Percentiles rank a stretch among this genome's conserved stretches.
phyloP scores from a whole-genome alignment of 2,113 vertebrate species.

The Thinocorus orbignyianus region DNA sequence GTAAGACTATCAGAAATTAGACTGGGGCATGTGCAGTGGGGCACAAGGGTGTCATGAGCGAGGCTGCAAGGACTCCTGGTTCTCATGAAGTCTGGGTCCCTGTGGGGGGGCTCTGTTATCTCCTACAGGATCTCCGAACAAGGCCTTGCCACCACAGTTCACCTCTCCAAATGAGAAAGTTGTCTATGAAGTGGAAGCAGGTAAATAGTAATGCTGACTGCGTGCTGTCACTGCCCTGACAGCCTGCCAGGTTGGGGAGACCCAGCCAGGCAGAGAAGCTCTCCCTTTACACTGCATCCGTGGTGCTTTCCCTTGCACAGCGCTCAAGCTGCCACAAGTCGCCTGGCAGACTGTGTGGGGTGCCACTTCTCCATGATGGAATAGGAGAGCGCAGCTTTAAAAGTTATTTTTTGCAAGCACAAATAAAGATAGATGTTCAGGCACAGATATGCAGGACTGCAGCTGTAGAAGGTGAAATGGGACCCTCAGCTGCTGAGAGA shows the following conservation, averaged over 20 bases:
- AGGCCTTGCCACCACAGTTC: conserved; percentile 67
- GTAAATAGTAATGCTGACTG: conserved; percentile 13
- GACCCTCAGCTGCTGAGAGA: background rate
- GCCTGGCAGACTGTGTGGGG: background rate
- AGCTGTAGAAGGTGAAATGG: background rate
- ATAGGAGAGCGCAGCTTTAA: background rate
- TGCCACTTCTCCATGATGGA: background rate
- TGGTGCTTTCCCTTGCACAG: rapidly evolving
- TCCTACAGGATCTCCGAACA: conserved; percentile 64
- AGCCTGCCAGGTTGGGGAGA: background rate
- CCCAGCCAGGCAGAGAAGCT: background rate
- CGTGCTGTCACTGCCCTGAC: background rate
- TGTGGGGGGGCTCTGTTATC: background rate
- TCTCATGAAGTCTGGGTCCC: background rate
- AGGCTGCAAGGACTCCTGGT: background rate
- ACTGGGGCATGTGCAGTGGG: rapidly evolving
- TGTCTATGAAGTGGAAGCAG: conserved; percentile 71
- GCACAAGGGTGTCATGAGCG: rapidly evolving
- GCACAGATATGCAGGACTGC: background rate
- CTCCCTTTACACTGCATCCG: background rate
- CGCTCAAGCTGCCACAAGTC: rapidly evolving
- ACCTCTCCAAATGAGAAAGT: conserved; percentile 68
- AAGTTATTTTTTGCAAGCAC: background rate
- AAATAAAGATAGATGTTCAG: background rate
- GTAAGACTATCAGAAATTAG: background rate